Conservation (phyloP, 23 tunicate genomes). For the Aplidium turbinatum region DNA sequence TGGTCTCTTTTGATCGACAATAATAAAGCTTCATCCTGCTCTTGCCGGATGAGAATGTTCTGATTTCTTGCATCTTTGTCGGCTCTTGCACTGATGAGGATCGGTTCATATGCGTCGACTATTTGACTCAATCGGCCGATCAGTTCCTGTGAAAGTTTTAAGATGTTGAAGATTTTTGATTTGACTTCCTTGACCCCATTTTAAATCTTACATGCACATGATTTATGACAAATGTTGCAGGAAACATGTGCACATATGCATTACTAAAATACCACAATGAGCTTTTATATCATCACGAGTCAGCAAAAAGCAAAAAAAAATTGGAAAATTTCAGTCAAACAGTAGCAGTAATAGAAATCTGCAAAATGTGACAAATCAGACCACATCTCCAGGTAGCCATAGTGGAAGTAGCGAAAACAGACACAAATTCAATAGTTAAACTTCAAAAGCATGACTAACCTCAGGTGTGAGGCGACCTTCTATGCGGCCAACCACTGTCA, state of each 20-base stretch:
- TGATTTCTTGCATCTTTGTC: slow-evolving; percentile 62
- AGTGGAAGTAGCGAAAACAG: too few species aligned
- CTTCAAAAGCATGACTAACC: slow-evolving; percentile 41
- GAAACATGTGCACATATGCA: too few species aligned
- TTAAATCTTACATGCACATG: too few species aligned
- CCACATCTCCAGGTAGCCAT: too few species aligned
- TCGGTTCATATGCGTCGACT: slow-evolving; percentile 68
- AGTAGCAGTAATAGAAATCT: too few species aligned
- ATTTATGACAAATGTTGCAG: too few species aligned
- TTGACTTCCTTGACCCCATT: neutral
- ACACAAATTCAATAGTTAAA: too few species aligned
- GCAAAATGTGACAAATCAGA: too few species aligned
- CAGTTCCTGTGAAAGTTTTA: slow-evolving; percentile 48
- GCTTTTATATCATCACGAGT: too few species aligned
- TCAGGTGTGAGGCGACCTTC: slow-evolving; percentile 56
- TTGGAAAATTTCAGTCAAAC: too few species aligned
- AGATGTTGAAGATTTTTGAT: neutral
- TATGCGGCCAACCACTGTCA: slow-evolving; percentile 77
- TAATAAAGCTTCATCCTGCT: slow-evolving; percentile 82
- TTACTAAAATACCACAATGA: too few species aligned
- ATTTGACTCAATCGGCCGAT: slow-evolving; percentile 50
- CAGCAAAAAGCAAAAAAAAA: too few species aligned
- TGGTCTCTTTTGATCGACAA: slow-evolving; percentile 61
- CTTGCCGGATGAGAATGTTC: slow-evolving; percentile 65
- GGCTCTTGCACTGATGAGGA: slow-evolving; percentile 62